Percentiles rank a stretch among this genome's conserved stretches.
Conservation (phyloP, 2,888 invertebrate genomes). For the Hoplodrina ambigua region DNA sequence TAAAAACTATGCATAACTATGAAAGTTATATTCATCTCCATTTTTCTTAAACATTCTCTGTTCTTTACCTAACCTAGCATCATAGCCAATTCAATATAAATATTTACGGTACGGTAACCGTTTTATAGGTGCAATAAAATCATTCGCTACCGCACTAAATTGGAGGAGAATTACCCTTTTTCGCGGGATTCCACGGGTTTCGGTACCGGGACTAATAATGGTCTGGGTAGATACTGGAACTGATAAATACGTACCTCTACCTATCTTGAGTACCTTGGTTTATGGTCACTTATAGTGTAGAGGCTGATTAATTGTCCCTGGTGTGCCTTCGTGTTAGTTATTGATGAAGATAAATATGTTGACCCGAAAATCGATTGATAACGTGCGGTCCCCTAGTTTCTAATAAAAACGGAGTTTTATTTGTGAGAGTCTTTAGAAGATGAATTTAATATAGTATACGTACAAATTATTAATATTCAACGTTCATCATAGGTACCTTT, state of each 20-base stretch:
- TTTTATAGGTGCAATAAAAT: constrained; percentile 78
- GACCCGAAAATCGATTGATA: background rate
- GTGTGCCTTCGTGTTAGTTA: background rate
- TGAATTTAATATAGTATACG: background rate
- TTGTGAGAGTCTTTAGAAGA: too few relatives aligned
- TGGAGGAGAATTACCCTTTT: constrained; percentile 68
- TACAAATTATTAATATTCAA: background rate
- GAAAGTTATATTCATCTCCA: too few relatives aligned
- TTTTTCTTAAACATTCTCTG: constrained; percentile 42
- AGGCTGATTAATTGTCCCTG: constrained; percentile 20
- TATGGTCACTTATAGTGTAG: constrained; percentile 27
- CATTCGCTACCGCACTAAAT: constrained; percentile 71
- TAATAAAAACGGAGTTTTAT: too few relatives aligned
- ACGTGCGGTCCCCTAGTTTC: background rate
- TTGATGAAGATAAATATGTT: constrained; percentile 16
- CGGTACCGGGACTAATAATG: constrained; percentile 24
- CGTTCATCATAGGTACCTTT: constrained; percentile 1
- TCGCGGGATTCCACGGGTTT: constrained; percentile 28
- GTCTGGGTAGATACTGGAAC: background rate
- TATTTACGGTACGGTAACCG: constrained; percentile 73
- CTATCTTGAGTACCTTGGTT: constrained; percentile 28
- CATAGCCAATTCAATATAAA: constrained; percentile 75
- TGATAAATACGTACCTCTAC: constrained; percentile 25
- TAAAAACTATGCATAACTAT: too few relatives aligned
- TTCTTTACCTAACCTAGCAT: constrained; percentile 47